Base-by-base conservation (phyloP, 2,797 vertebrate genomes). In the Apodemus agrarius region DNA sequence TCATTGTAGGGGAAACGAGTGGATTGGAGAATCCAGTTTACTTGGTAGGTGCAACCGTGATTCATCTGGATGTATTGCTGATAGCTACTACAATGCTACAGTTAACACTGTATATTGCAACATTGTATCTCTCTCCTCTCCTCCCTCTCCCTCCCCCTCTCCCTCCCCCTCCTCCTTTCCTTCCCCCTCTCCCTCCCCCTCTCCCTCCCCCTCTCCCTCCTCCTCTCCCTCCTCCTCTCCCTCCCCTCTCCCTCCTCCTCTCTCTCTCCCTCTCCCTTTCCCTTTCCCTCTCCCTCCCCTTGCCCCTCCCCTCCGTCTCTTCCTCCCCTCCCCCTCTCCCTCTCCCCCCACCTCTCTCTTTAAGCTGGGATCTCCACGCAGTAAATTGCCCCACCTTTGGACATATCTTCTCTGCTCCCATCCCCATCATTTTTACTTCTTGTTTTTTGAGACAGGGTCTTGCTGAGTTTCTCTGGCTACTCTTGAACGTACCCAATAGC, bases 341-440 rank as follows among this genome's bases (percentile, higher is more conserved):
- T 72, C 14, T 26, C 13, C 26, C 11, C 16, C 12, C 2, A 4
- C 13, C 11, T 31, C 4, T 65, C 12, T 31, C 0, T 1, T 54
- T 6, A 8, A 72, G 2, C 22, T 37, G 65, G 14, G 67, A n/a
- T 24, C 8, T 26, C 22, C 7, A 57, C 22, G 21, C 22, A 69
- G n/a, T 63, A 52, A 74, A 31, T 26, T n/a, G 37, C 29, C 31
- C 40, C 49, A 49, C 57, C 57, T 12, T 19, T 74, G 65, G 37
- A 3, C 4, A 0, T 75, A 43, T 69, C n/a, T 57, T 75, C n/a
- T 37, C 52, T 72, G 69, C 16, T 72, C 22, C n/a, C 14, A 24
- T 59, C 52, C 69, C n/a, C 37, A 31, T 88, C 54, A 31, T 37
- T 29, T 57, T 75, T 37, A 75, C 31, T 6, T 72, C 43, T 13